phyloP scores from a whole-genome alignment of 2,888 invertebrate species.

The Lycocerus yunnanus region DNA sequence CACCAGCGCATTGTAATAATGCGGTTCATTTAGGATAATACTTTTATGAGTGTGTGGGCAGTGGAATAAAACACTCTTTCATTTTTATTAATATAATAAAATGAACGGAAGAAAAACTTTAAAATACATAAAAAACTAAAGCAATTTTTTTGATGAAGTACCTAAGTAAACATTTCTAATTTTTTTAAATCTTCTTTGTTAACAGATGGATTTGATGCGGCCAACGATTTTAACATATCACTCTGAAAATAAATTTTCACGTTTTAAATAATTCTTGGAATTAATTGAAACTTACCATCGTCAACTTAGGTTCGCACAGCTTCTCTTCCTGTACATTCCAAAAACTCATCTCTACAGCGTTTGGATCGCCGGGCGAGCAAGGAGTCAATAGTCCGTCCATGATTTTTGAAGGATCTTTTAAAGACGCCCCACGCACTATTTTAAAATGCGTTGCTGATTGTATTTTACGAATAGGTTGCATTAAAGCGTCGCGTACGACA shows the following conservation, averaged over 20 bases:
- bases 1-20: too few relatives aligned
- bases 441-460: constrained; percentile 98
- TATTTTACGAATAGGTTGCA: constrained; percentile 99
- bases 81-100: too few relatives aligned
- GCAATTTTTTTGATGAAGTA: too few relatives aligned
- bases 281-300: too few relatives aligned
- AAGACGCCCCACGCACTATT: constrained; percentile 81
- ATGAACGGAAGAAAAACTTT: too few relatives aligned
- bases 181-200: constrained; percentile 94
- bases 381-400: constrained; percentile 92
- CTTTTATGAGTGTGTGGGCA: too few relatives aligned
- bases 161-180: constrained; percentile 93
- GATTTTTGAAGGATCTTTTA: constrained; percentile 76
- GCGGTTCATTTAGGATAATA: too few relatives aligned
- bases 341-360: constrained; percentile 97
- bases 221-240: constrained; percentile 91
- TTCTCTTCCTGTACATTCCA: constrained; percentile 95
- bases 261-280: too few relatives aligned
- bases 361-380: constrained; percentile 94
- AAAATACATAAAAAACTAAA: too few relatives aligned
- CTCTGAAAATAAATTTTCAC: constrained; percentile 58
- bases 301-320: constrained; percentile 93
- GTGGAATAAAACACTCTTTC: too few relatives aligned
- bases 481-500: constrained; percentile 94
- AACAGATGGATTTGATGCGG: constrained; percentile 96